Evolutionary conservation across 2,888 invertebrate genomes (phyloP), one percentile per base, ranked within the genome.

Genomic region (Coremacera marginata): DNA sequence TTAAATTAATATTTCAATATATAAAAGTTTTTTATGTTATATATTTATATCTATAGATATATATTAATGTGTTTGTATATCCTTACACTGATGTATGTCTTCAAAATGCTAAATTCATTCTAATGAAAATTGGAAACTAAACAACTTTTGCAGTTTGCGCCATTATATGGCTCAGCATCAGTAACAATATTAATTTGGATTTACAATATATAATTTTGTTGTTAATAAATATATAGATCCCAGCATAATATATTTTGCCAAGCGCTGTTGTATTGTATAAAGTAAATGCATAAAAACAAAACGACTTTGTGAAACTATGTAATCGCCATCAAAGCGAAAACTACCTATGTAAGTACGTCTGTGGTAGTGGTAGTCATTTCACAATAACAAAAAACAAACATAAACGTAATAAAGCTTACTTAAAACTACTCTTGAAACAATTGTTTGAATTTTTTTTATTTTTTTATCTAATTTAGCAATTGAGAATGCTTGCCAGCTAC

Each of bases 381-480:
- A 52, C 65, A 73, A 63, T 73, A 52, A 73, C 73, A 51, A 63
- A 49, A 25, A 51, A 68, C 14, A 68, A 73, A 51, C 22, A 51
- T 52, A 44, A 57, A 65, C 65, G 63, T 52, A 73, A 52, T 52
- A 52, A 73, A 63, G 34, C 57, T 37, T 71, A 25, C 25, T 34
- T 55, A n/a, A 55, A 55, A 22, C 55, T n/a, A 19, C 55, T n/a
- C 55, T 22, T 55, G 55, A 7, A 55, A 22, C 55, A 55, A 22
- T 22, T n/a, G 22, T 62, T 62, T 5, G 14, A 25, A 27, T 62
- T 31, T 31, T 62, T 22, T 55, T 70, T 62, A 5, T 31, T 62
- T 22, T 55, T 70, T 70, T 70, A 70, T 70, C 57, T 57, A 37
- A 70, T 70, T 70, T 70, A 34, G 19, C 57, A 60, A 55, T 34